A percentile compares a stretch with the other conserved stretches of the same genome.
phyloP scores from a whole-genome alignment of 2,888 invertebrate genomes.

The Fragum sueziense region DNA sequence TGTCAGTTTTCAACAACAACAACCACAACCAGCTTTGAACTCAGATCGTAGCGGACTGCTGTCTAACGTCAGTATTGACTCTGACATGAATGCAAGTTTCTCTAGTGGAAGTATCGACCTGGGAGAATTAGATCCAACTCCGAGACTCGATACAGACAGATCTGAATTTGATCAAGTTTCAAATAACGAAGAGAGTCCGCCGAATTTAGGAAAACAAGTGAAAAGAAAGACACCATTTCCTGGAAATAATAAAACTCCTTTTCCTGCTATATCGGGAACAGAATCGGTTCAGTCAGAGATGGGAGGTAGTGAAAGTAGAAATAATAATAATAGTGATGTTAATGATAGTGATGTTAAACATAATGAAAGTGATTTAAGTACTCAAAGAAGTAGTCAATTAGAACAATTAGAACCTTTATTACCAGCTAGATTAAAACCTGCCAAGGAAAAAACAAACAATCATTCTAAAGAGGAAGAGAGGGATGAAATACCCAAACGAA shows the following conservation, averaged over 20 bases:
- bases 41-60: constrained; percentile 60
- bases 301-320: background rate
- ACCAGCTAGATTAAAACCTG: constrained; percentile 85
- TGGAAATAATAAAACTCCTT: constrained; percentile 42
- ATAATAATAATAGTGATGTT: constrained; percentile 14
- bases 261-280: background rate
- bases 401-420: constrained; percentile 85
- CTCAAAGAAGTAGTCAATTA: constrained; percentile 10
- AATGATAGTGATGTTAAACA: constrained; percentile 4
- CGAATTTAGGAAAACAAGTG: constrained; percentile 34
- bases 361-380: background rate
- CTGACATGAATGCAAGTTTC: constrained; percentile 70
- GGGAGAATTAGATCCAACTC: constrained; percentile 63
- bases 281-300: background rate
- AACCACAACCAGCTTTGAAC: constrained; percentile 20
- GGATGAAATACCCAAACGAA: constrained; percentile 80
- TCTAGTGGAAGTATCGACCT: constrained; percentile 66
- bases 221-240: constrained; percentile 36
- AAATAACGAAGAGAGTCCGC: background rate
- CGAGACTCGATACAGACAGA: constrained; percentile 38
- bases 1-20: constrained; percentile 9
- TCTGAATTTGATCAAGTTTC: constrained; percentile 28
- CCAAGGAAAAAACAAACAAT: constrained; percentile 86
- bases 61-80: constrained; percentile 78
- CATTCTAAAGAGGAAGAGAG: constrained; percentile 88